phyloP scores from a whole-genome alignment of 1,140 invertebrate species.

The Drosophila nikananu region DNA sequence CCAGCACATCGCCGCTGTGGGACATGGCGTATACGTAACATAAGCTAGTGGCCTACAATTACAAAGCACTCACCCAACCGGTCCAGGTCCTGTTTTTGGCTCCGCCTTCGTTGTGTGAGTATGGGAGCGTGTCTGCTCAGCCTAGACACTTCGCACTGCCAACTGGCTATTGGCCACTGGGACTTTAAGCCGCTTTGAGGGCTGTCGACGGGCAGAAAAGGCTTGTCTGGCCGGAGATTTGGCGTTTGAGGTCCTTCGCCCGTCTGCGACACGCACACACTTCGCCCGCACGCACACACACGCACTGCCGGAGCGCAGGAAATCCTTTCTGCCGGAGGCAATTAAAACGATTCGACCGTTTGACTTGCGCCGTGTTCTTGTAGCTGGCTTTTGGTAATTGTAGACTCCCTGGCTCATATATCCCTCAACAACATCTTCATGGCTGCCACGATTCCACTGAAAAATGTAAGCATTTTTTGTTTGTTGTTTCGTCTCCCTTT shows the following conservation, averaged over 20 bases:
- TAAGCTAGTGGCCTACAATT: slow-evolving; percentile 19
- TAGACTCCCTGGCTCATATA: slow-evolving; percentile 27
- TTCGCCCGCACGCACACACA: slow-evolving; percentile 13
- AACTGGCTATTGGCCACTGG: slow-evolving; percentile 22
- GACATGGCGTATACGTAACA: slow-evolving; percentile 31
- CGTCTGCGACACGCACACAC: slow-evolving; percentile 33
- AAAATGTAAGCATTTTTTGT: slow-evolving; percentile 38
- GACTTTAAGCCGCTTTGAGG: slow-evolving; percentile 52
- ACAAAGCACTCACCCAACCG: slow-evolving; percentile 30
- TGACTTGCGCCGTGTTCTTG: slow-evolving; percentile 47
- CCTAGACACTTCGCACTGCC: slow-evolving; percentile 24
- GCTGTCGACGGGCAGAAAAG: slow-evolving; percentile 37
- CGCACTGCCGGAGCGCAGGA: slow-evolving; percentile 38
- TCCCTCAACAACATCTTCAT: slow-evolving; percentile 5
- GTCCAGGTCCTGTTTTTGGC: slow-evolving; percentile 2
- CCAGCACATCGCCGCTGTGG: slow-evolving; percentile 12
- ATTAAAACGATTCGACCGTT: slow-evolving; percentile 67
- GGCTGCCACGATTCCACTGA: slow-evolving; percentile 35
- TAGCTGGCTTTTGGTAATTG: slow-evolving; percentile 41
- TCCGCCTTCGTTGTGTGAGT: background rate
- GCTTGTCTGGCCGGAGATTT: slow-evolving; percentile 49
- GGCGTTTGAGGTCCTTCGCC: slow-evolving; percentile 30
- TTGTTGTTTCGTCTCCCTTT: background rate
- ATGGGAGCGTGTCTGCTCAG: slow-evolving; percentile 8
- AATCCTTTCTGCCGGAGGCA: slow-evolving; percentile 63